Evolutionary conservation across 2,113 vertebrate species (phyloP).

Genomic region (Nycticryphes semicollaris): DNA sequence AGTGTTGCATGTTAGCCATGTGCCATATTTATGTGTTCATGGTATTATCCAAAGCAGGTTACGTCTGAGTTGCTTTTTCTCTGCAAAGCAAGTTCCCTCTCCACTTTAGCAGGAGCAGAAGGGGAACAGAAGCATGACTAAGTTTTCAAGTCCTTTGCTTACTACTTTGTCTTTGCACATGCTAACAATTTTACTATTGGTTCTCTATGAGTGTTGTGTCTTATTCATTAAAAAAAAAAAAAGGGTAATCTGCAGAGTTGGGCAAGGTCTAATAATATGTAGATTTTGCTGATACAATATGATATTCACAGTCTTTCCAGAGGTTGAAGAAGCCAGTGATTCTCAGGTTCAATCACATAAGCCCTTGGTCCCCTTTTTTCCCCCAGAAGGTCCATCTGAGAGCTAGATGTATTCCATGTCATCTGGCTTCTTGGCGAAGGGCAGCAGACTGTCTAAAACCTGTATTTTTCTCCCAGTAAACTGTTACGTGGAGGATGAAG

Average conservation of each 20-base stretch:
- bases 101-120: neutral
- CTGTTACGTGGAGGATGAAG: slow-evolving; percentile 76
- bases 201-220: neutral
- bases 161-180: neutral
- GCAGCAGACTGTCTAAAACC: neutral
- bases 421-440: neutral
- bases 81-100: neutral
- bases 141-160: neutral
- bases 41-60: neutral
- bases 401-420: neutral
- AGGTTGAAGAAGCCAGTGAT: neutral
- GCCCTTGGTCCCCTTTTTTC: neutral
- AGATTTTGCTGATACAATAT: neutral
- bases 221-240: neutral
- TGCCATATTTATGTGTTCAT: accelerated
- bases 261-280: neutral
- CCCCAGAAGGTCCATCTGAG: neutral
- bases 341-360: neutral
- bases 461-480: slow-evolving; percentile 68
- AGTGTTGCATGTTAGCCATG: neutral
- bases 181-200: neutral
- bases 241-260: accelerated
- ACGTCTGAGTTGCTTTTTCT: neutral
- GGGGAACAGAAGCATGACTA: neutral
- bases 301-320: neutral